These are phyloP conservation scores for Coranthus polyacanthus DNA, from an alignment of 2,797 vertebrate genomes.

Conservation along the genomic window DNA sequence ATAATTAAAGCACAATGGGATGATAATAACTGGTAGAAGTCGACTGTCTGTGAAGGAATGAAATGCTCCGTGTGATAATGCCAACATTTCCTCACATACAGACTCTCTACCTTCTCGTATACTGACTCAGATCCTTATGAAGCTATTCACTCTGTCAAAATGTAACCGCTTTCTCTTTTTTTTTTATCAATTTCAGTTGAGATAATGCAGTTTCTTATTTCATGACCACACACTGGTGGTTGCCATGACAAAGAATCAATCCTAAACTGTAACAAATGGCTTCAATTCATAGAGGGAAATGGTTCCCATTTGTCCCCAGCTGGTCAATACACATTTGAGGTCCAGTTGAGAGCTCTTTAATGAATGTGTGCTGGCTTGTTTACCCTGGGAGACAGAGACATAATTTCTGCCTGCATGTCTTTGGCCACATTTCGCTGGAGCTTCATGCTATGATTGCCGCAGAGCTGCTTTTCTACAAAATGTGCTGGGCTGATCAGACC, in stretches of 20 bases:
- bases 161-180: conserved; percentile 37
- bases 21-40: too few species aligned
- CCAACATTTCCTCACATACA: conserved; percentile 29
- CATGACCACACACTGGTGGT: conserved; percentile 66
- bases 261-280: conserved; percentile 82
- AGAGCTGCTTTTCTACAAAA: conserved; percentile 63
- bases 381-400: conserved; percentile 74
- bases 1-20: too few species aligned
- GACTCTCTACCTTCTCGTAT: conserved; percentile 9
- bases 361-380: conserved; percentile 80
- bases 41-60: too few species aligned
- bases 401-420: conserved; percentile 69
- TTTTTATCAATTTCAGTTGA: conserved; percentile 74
- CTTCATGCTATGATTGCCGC: conserved; percentile 62
- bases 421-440: conserved; percentile 58
- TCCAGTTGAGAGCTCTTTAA: conserved; percentile 74
- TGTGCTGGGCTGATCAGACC: conserved; percentile 62
- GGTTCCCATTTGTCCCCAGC: conserved; percentile 79
- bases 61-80: conserved; percentile 37
- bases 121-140: conserved; percentile 41
- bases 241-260: conserved; percentile 82
- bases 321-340: conserved; percentile 82
- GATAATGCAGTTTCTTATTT: conserved; percentile 74
- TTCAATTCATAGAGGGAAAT: conserved; percentile 79
- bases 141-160: conserved; percentile 62